phyloP scores from a whole-genome alignment of 1,140 invertebrate species.

The Ceratina calcarata region DNA sequence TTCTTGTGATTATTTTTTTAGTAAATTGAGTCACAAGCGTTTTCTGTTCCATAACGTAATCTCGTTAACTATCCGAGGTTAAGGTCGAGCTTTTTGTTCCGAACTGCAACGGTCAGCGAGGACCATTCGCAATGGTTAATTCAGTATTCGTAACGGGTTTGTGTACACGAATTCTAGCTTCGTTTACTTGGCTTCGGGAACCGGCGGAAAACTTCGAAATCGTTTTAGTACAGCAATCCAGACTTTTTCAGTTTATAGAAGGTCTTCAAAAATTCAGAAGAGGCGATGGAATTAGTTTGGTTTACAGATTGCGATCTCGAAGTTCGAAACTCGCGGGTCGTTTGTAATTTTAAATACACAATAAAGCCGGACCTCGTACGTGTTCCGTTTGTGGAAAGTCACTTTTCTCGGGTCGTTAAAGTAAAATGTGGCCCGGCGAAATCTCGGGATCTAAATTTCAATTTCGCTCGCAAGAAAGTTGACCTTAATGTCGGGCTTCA shows the following conservation, averaged over 20 bases:
- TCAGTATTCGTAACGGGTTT: not conserved
- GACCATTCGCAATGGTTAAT: constrained; percentile 6
- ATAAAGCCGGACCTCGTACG: not conserved
- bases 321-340: not conserved
- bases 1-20: too few relatives aligned
- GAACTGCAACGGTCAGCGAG: not conserved
- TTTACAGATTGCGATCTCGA: not conserved
- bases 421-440: not conserved
- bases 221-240: not conserved
- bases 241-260: not conserved
- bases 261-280: too few relatives aligned
- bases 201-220: not conserved
- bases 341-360: not conserved
- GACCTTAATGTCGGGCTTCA: constrained; percentile 15
- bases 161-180: not conserved
- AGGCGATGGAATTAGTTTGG: too few relatives aligned
- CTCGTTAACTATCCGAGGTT: constrained; percentile 48
- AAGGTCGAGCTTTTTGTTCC: constrained; percentile 31
- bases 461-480: not conserved
- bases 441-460: not conserved
- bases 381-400: not conserved
- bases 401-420: not conserved
- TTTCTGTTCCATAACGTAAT: constrained; percentile 50
- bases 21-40: not conserved
- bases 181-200: not conserved